phyloP scores from a whole-genome alignment of 2,113 vertebrate species.

The Suncus etruscus region DNA sequence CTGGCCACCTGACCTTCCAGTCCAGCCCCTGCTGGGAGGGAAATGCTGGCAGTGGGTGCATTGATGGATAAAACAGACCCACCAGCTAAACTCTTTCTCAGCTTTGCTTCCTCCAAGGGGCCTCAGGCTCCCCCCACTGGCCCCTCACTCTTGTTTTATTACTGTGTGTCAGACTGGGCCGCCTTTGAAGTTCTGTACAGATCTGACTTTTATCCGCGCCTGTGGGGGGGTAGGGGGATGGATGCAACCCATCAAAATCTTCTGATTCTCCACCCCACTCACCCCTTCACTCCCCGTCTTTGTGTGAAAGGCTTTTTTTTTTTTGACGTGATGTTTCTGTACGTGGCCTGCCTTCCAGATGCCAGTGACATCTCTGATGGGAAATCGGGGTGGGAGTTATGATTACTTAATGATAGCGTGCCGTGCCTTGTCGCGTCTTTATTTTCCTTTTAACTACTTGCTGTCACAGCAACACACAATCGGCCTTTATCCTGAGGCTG shows the following conservation, averaged over 20 bases:
- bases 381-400: conserved; percentile 86
- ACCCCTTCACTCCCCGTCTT: conserved; percentile 74
- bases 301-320: conserved; percentile 84
- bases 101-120: conserved; percentile 56
- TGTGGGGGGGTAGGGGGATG: conserved; percentile 71
- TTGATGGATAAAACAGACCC: conserved; percentile 78
- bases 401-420: conserved; percentile 89
- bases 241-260: conserved; percentile 85
- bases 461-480: conserved; percentile 75
- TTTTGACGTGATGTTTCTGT: conserved; percentile 84
- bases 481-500: conserved; percentile 71
- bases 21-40: conserved; percentile 64
- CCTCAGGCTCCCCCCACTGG: background rate
- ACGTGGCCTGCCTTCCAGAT: conserved; percentile 83
- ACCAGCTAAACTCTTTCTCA: conserved; percentile 46
- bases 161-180: conserved; percentile 28
- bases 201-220: conserved; percentile 74
- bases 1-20: conserved; percentile 68
- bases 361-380: conserved; percentile 87
- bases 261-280: conserved; percentile 77
- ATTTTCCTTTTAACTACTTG: conserved; percentile 80
- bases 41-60: conserved; percentile 61
- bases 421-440: conserved; percentile 83
- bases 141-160: conserved; percentile 73
- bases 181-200: conserved; percentile 75